Evolutionary conservation across 2,888 invertebrate genomes (phyloP).

Genomic region (Pollenia amentaria): DNA sequence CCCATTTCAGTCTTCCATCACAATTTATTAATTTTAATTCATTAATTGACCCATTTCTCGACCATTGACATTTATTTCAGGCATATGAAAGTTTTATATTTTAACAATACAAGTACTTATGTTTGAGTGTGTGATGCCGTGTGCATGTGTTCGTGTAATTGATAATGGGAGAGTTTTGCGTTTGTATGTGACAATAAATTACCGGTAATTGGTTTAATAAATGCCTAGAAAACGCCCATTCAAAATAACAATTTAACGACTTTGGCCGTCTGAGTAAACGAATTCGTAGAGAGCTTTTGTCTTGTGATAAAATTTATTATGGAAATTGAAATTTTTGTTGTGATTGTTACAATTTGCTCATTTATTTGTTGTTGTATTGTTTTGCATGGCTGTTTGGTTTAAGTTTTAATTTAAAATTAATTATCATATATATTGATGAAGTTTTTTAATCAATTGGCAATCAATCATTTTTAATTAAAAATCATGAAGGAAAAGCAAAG

Average conservation of each 20-base stretch:
- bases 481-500: background rate
- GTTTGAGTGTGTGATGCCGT: background rate
- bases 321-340: conserved; percentile 30
- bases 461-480: conserved; percentile 74
- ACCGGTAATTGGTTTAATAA: conserved; percentile 67
- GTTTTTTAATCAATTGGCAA: conserved; percentile 72
- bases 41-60: conserved; percentile 54
- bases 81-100: conserved; percentile 19
- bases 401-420: conserved; percentile 65
- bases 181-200: conserved; percentile 59
- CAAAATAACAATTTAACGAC: conserved; percentile 48
- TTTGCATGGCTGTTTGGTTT: conserved; percentile 19
- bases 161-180: conserved; percentile 4
- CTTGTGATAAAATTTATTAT: conserved; percentile 38
- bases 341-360: conserved; percentile 18
- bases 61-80: conserved; percentile 52
- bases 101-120: background rate
- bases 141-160: background rate
- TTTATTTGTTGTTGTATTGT: background rate
- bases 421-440: conserved; percentile 61
- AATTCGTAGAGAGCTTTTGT: conserved; percentile 1
- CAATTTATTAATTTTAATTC: conserved; percentile 36
- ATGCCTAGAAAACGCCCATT: conserved; percentile 58
- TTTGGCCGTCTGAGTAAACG: conserved; percentile 5
- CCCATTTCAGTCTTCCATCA: background rate